Conservation (phyloP, 1,140 invertebrate genomes). For the Drosophila hydei region DNA sequence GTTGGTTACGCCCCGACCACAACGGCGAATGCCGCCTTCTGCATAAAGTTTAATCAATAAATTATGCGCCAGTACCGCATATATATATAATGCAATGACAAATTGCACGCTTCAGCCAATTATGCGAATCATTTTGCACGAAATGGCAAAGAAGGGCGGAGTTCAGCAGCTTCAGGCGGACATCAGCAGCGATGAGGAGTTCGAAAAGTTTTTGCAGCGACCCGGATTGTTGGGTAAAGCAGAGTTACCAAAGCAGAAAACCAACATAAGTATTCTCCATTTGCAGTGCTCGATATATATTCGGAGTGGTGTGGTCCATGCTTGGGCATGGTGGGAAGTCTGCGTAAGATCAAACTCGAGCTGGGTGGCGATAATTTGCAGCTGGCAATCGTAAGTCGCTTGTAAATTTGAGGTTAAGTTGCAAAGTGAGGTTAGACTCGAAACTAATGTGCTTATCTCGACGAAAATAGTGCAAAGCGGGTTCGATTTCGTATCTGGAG, state of each 20-base stretch:
- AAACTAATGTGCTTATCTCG: neutral
- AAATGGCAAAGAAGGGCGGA: constrained; percentile 89
- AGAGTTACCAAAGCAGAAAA: neutral
- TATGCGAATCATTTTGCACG: constrained; percentile 51
- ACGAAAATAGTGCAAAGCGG: constrained; percentile 86
- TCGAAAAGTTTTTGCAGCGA: constrained; percentile 90
- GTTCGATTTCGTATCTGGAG: constrained; percentile 90
- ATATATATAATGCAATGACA: constrained; percentile 14
- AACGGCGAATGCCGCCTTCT: no score
- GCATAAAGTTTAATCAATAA: constrained; percentile 45
- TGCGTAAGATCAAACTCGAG: constrained; percentile 96
- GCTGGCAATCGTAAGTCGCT: constrained; percentile 84
- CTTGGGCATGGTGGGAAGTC: constrained; percentile 92
- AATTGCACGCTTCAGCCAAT: constrained; percentile 17
- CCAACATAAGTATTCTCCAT: neutral
- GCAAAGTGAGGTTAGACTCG: neutral
- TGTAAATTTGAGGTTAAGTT: neutral
- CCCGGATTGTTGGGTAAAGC: constrained; percentile 91
- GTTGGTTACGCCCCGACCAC: neutral
- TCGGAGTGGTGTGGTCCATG: constrained; percentile 97
- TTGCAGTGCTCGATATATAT: constrained; percentile 87
- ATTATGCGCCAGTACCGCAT: neutral
- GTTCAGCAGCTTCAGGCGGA: constrained; percentile 91
- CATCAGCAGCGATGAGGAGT: constrained; percentile 93
- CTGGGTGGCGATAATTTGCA: constrained; percentile 92